Evolutionary conservation across 2,797 vertebrate genomes (phyloP), one percentile per base, ranked within the genome.

Genomic region (Brachyalestes nurse): DNA sequence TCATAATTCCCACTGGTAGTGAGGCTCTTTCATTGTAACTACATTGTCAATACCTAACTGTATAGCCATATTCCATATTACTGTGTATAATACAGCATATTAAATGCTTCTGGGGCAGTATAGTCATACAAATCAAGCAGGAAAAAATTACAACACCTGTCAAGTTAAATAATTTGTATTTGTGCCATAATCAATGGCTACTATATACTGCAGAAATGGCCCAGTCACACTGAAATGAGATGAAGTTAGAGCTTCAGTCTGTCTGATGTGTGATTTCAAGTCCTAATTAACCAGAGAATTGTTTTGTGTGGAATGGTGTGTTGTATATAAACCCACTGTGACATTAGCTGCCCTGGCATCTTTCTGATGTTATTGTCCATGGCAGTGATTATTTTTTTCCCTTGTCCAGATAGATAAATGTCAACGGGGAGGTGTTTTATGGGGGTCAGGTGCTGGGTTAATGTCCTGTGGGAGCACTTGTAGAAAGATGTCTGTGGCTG

Each of bases 361-460:
- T 53, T 72, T 80, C 55, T 76, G 47, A 75, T 78, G 60, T 70
- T 65, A 61, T 78, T 76, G 64, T 66, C 60, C 75, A 13, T 2
- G 47, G 16, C n/a, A 74, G 83, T 75, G 16, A 87, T 86, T 57
- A 64, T 88, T 89, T 92, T 85, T 84, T 88, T 91, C 90, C 47
- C 51, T 19, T 66, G 51, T 88, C 70, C 84, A 40, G 49, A 83
- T 84, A 89, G 87, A 93, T 93, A 91, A 94, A 92, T 53, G 88
- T 91, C 91, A 90, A 62, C 5, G 65, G 73, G 69, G 75, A 84
- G 89, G 86, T 87, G 88, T 90, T 94, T 93, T 92, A 93, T 89
- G 83, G 86, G 83, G 92, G 92, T 94, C 90, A 92, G 51, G 82
- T 81, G 82, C 89, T 84, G 87, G 92, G 93, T 94, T 94, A 92